Evolutionary conservation across 2,888 invertebrate species (phyloP), one percentile per base, ranked within the genome.

Genomic region (Pecten maximus): DNA sequence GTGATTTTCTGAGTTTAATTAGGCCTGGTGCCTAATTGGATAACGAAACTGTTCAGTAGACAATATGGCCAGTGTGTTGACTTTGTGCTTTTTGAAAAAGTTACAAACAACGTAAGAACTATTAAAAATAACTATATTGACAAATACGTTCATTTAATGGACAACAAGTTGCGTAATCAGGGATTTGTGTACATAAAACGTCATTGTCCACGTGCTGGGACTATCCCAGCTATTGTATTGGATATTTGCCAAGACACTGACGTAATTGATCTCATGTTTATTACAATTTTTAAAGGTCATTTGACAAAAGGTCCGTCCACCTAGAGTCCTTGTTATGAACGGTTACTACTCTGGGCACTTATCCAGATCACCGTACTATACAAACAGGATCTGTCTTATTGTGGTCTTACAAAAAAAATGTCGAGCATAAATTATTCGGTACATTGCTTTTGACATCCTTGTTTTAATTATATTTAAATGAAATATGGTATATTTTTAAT

Each of bases 211-310:
- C 74, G 35, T 74, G 28, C 23, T 35, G 74, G 23, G 60, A n/a
- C 28, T 74, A 74, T 74, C 35, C 15, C 74, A 28, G 74, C 23
- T 23, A 35, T 8, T 8, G 28, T 35, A 23, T 74, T 74, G 74
- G 74, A 35, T 35, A 74, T 3, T 35, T 35, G 54, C 54, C 54
- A 54, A 74, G 74, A 35, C 74, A 35, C 35, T 74, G 74, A 74
- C 74, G 74, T 74, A 28, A 8, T 74, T 74, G 74, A 74, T 74
- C 74, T 74, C 74, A 74, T 74, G 74, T 74, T 74, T 74, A 35
- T 74, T 74, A 35, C 12, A 74, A 74, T 74, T 74, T 74, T 74
- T 54, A 54, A 74, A 74, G 74, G 74, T 74, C 74, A 74, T 35
- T 35, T 74, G 28, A 74, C 74, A 74, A 74, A 74, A 35, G 74